Evolutionary conservation across 2,113 vertebrate genomes (phyloP).

Genomic region (Marcusenius ussheri): DNA sequence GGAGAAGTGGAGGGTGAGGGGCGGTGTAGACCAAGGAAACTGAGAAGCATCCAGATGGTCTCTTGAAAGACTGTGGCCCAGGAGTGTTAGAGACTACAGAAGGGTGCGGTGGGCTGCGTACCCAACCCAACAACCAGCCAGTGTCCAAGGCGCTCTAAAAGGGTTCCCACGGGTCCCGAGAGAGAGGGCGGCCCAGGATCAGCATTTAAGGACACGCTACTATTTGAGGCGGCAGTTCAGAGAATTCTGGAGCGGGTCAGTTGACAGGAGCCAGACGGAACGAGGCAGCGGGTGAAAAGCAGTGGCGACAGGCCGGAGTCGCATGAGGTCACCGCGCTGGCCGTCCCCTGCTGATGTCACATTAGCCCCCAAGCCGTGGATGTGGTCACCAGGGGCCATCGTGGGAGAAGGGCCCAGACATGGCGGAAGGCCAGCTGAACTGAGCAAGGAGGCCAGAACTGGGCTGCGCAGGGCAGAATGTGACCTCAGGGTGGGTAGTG

Average conservation of each 20-base stretch:
- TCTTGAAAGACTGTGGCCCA: neutral
- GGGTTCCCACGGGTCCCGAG: neutral
- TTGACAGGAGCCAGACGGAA: neutral
- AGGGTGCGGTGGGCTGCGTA: neutral
- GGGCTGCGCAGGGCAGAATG: neutral
- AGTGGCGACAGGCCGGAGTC: neutral
- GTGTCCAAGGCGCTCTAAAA: neutral
- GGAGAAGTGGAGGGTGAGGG: neutral
- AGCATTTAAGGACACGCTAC: neutral
- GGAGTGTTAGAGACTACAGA: neutral
- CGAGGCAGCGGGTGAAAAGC: neutral
- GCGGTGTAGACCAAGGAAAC: neutral
- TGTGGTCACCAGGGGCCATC: neutral
- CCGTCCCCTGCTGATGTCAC: neutral
- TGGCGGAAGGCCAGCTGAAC: neutral
- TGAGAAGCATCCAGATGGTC: neutral
- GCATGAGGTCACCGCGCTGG: neutral
- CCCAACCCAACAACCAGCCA: neutral
- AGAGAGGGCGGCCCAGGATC: neutral
- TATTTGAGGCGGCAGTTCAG: neutral
- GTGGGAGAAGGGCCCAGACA: neutral
- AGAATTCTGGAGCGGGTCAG: neutral
- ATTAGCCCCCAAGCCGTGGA: neutral
- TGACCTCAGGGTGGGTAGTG: neutral
- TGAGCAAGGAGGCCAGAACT: neutral